Conservation (phyloP, 1,140 invertebrate species). For the Melanaphis sacchari region DNA sequence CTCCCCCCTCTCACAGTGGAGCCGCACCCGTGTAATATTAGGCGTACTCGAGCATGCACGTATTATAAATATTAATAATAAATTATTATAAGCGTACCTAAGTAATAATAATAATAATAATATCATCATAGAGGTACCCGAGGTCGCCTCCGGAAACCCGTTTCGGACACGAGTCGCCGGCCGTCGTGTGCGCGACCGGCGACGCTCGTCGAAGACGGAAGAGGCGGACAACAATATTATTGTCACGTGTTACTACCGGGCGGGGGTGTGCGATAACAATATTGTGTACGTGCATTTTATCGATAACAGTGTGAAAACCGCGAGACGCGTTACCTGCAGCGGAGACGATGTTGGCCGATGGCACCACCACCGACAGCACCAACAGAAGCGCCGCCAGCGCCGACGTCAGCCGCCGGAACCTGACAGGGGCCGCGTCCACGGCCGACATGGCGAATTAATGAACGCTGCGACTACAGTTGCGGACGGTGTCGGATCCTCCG, state of each 20-base stretch:
- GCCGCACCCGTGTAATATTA: not conserved
- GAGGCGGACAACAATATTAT: too few species aligned
- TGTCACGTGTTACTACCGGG: too few species aligned
- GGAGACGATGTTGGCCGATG: not conserved
- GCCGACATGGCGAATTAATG: not conserved
- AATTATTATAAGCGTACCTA: too few species aligned
- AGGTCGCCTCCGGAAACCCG: not conserved
- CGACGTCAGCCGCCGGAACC: not conserved
- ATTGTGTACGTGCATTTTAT: too few species aligned
- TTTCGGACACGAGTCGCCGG: not conserved
- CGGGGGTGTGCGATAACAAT: too few species aligned
- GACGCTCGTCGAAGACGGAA: not conserved
- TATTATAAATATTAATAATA: too few species aligned
- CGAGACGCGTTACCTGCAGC: not conserved
- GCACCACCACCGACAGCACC: not conserved
- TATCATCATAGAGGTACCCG: too few species aligned
- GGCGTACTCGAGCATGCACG: too few species aligned
- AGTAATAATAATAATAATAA: too few species aligned
- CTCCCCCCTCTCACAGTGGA: too few species aligned
- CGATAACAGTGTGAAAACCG: too few species aligned
- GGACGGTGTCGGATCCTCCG: not conserved
- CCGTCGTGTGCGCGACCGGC: not conserved
- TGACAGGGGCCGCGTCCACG: not conserved
- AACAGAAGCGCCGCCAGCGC: not conserved
- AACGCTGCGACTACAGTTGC: not conserved